Base-by-base conservation (phyloP, 2,113 vertebrate genomes). In the Condylura cristata region DNA sequence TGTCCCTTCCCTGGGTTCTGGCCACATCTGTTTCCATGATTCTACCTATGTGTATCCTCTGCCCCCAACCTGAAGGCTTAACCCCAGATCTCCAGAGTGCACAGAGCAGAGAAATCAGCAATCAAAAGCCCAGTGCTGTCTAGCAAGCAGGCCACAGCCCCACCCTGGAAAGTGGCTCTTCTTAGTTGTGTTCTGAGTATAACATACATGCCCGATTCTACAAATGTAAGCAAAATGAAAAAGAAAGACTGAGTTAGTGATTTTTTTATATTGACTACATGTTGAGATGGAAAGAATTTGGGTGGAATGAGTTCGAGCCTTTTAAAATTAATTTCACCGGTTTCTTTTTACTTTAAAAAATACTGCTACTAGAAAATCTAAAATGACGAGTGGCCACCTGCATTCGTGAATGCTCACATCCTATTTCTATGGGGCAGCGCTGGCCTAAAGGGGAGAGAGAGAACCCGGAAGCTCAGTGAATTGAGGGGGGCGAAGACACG, bases 301-400 rank as follows among this genome's bases (percentile, higher is more conserved):
- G 53, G 46, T 41, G 14, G 0, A 44, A 0, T 16, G 39, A 34
- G 60, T n/a, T 65, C 61, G 63, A 63, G 41, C 1, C 1, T 16
- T 48, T 39, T 79, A 60, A 65, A 61, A 75, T 86, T 32, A 66
- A 93, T 44, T 66, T 53, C 34, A 72, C 37, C 10, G 14, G 63
- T 71, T 84, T 89, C 16, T 53, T 76, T 76, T 60, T n/a, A 65
- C 13, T 66, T 80, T 79, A 75, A 60, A 82, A 34, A 76, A 80
- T 6, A 28, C 17, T 48, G 76, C 9, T 18, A 22, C 7, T 65
- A 63, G 39, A 61, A 85, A 26, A 34, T 53, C 32, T 68, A n/a
- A 86, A 76, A 60, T 65, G 32, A 28, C 46, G 6, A 5, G 13
- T 20, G 30, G 24, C 7, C n/a, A 58, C 32, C 51, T 82, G 56